Evolutionary conservation across 1,140 invertebrate genomes (phyloP).

Genomic region (Elysia chlorotica): DNA sequence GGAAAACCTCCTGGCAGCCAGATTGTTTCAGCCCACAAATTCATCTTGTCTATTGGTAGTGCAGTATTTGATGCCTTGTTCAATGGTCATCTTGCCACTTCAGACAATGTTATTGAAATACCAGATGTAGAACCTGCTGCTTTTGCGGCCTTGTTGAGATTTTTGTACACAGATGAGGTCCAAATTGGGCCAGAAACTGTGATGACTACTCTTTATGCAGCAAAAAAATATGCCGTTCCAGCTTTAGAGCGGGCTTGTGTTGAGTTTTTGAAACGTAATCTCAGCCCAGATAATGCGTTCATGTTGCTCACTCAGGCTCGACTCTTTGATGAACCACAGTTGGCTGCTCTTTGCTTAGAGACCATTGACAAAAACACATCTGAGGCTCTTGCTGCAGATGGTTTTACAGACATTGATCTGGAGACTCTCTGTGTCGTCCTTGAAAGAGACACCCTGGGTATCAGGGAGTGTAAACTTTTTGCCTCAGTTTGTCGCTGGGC

Average conservation of each 20-base stretch:
- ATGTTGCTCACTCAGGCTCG: slow-evolving; percentile 79
- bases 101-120: slow-evolving; percentile 76
- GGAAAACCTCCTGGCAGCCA: slow-evolving; percentile 69
- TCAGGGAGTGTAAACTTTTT: slow-evolving; percentile 83
- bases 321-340: slow-evolving; percentile 80
- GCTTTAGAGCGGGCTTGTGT: slow-evolving; percentile 84
- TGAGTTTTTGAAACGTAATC: slow-evolving; percentile 80
- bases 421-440: slow-evolving; percentile 81
- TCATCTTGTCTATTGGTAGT: slow-evolving; percentile 81
- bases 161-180: slow-evolving; percentile 85
- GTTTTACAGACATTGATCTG: slow-evolving; percentile 85
- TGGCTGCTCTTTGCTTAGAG: slow-evolving; percentile 81
- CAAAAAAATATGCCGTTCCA: slow-evolving; percentile 86
- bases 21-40: slow-evolving; percentile 82
- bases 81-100: slow-evolving; percentile 73
- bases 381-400: slow-evolving; percentile 81
- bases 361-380: slow-evolving; percentile 85
- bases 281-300: slow-evolving; percentile 85
- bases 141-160: slow-evolving; percentile 65
- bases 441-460: slow-evolving; percentile 80
- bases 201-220: slow-evolving; percentile 85
- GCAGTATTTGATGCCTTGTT: slow-evolving; percentile 90
- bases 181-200: slow-evolving; percentile 84
- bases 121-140: slow-evolving; percentile 84
- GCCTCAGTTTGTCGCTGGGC: slow-evolving; percentile 76